phyloP scores from a whole-genome alignment of 2,113 vertebrate genomes.

The Shinisaurus crocodilurus region DNA sequence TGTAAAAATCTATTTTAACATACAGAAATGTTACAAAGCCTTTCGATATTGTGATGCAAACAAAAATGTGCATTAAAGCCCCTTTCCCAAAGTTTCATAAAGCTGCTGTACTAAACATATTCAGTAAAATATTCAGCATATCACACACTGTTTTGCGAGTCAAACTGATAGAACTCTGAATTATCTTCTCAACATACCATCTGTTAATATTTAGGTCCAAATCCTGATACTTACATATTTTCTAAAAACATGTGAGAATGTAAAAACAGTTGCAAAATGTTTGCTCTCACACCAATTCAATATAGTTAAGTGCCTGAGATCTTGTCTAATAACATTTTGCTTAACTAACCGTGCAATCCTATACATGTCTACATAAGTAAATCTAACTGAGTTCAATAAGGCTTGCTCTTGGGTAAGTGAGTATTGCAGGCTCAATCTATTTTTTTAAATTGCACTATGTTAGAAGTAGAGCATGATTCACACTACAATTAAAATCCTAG shows the following conservation, averaged over 20 bases:
- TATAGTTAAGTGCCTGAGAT: not conserved
- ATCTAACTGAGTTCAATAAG: not conserved
- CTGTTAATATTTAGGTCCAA: not conserved
- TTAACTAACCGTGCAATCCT: not conserved
- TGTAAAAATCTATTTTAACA: not conserved
- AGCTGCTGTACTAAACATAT: conserved; percentile 36
- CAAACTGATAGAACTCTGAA: conserved; percentile 23
- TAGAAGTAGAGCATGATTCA: not conserved
- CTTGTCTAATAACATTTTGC: not conserved
- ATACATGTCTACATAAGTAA: not conserved
- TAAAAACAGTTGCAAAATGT: conserved; percentile 15
- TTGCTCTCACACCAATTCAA: conserved; percentile 42
- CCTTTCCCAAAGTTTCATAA: conserved; percentile 3
- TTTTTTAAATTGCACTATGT: not conserved
- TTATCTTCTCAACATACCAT: not conserved
- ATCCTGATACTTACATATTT: conserved; percentile 6
- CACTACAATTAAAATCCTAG: conserved; percentile 39
- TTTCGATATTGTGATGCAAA: not conserved
- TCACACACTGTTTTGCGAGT: conserved; percentile 39
- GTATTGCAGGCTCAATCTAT: not conserved
- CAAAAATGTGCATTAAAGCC: not conserved
- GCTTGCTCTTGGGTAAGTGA: not conserved
- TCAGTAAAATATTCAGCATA: conserved; percentile 56
- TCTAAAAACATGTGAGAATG: conserved; percentile 3
- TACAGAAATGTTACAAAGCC: not conserved